Conservation (phyloP, 2,113 vertebrate species). For the Myrmophylax atrothorax region DNA sequence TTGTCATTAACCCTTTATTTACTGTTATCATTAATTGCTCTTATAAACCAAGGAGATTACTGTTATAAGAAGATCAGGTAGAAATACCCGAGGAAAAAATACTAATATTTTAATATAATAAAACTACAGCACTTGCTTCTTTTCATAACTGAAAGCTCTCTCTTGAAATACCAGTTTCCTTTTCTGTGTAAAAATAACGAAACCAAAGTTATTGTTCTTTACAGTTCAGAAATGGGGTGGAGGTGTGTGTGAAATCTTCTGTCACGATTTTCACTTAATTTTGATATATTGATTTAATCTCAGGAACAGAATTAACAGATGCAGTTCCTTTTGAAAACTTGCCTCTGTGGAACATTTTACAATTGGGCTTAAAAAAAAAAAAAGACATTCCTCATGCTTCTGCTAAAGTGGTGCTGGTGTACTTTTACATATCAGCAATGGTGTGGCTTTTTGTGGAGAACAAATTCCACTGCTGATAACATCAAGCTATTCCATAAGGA, state of each 20-base stretch:
- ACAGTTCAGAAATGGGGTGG: background rate
- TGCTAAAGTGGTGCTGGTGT: background rate
- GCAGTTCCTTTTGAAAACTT: background rate
- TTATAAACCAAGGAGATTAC: background rate
- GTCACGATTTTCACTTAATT: background rate
- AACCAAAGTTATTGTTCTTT: background rate
- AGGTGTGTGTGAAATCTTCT: background rate
- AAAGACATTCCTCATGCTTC: background rate
- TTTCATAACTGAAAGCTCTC: background rate
- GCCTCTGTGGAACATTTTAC: background rate
- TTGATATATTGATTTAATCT: background rate
- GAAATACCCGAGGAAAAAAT: background rate
- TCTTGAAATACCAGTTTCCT: background rate
- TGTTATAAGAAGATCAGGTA: background rate
- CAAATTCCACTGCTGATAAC: background rate
- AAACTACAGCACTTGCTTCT: background rate
- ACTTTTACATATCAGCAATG: background rate
- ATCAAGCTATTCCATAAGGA: background rate
- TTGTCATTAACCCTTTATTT: background rate
- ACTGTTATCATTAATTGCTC: background rate
- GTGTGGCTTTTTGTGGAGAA: background rate
- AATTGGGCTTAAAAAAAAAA: background rate
- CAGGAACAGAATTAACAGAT: background rate
- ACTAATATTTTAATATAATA: background rate
- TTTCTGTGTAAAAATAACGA: background rate